Percentiles rank a stretch among this genome's conserved stretches.
Evolutionary conservation across 2,113 vertebrate genomes (phyloP).

Genomic region (Paracyprichromis sp.): DNA sequence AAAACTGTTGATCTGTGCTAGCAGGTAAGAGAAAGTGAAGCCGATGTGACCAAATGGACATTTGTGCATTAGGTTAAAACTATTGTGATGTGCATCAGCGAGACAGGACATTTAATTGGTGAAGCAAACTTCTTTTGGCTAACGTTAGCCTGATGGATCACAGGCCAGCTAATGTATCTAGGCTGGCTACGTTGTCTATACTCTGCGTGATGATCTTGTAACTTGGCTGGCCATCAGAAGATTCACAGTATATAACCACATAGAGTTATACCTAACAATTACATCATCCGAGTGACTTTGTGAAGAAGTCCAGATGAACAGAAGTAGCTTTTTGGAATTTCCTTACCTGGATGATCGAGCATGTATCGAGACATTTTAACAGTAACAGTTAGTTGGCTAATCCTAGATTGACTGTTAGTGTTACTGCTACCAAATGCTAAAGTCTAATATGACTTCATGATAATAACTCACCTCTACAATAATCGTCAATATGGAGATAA

Average conservation of each 20-base stretch:
- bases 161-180: neutral
- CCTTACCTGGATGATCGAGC: neutral
- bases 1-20: neutral
- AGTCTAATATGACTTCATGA: neutral
- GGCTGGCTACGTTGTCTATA: neutral
- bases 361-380: fast-evolving
- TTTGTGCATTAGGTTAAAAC: neutral
- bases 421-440: neutral
- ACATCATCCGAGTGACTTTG: neutral
- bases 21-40: neutral
- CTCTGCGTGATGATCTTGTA: neutral
- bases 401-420: neutral
- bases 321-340: neutral
- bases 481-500: neutral
- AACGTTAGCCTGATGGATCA: neutral
- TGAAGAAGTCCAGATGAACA: neutral
- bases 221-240: neutral
- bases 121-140: neutral
- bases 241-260: neutral
- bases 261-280: neutral
- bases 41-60: neutral
- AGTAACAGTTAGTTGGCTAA: neutral
- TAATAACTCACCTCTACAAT: neutral
- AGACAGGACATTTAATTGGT: neutral
- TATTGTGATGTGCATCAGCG: neutral